phyloP scores from a whole-genome alignment of 2,888 invertebrate genomes.

The Cancer borealis region DNA sequence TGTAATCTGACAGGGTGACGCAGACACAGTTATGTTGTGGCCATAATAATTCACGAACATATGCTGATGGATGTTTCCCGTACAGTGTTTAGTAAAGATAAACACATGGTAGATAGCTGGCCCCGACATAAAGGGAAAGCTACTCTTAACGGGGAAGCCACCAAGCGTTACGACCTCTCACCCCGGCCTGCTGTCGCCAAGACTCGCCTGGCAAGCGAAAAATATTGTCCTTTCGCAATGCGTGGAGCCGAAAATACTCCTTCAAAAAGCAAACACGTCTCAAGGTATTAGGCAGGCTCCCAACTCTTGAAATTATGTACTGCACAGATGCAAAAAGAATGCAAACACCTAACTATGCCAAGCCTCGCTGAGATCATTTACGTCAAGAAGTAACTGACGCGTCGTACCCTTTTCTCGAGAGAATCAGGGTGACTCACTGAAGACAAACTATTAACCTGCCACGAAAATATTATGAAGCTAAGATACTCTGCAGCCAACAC shows the following conservation, averaged over 20 bases:
- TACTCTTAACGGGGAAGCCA: neutral
- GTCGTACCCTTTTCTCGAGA: neutral
- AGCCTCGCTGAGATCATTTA: neutral
- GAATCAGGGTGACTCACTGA: neutral
- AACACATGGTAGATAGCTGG: neutral
- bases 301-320: slow-evolving; percentile 17
- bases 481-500: neutral
- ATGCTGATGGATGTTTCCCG: neutral
- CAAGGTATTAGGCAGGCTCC: slow-evolving; percentile 18
- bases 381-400: neutral
- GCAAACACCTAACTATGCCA: neutral
- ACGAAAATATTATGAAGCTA: neutral
- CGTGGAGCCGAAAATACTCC: neutral
- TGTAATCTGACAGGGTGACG: neutral
- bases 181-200: slow-evolving; percentile 8
- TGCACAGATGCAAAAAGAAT: slow-evolving; percentile 8
- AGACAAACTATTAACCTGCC: neutral
- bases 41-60: neutral
- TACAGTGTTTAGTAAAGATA: neutral
- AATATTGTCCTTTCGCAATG: neutral
- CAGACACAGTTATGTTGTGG: neutral
- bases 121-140: slow-evolving; percentile 8
- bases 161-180: slow-evolving; percentile 23
- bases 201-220: neutral
- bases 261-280: neutral